Base-by-base conservation (phyloP, 2,797 vertebrate genomes). In the Pagetopsis macropterus region DNA sequence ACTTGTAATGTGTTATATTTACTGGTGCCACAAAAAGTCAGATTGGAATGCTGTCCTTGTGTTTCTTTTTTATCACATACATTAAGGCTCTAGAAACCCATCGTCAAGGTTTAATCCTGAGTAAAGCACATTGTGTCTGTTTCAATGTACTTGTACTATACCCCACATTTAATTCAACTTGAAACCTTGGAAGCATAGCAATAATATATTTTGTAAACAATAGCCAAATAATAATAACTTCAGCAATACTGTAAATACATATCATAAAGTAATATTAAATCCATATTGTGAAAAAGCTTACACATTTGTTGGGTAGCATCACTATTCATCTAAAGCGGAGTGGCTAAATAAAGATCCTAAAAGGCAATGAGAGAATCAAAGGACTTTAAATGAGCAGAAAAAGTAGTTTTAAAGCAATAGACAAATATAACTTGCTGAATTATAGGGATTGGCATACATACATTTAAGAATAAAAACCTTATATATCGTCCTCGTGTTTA, bases 1-100 rank as follows among this genome's bases (percentile, higher is more conserved):
- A 33, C 12, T 48, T 27, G n/a, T 43, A 60, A 65, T 48, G 15
- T 56, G 9, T 55, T 46, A 17, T 4, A 64, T 70, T 63, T 44
- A 23, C n/a, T 41, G 5, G 23, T 37, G 37, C 19, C 7, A 60
- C 33, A 37, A 37, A 37, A 37, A 37, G 33, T 37, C 33, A 37
- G 33, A 37, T 37, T 9, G 33, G 33, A 37, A 37, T 37, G 8
- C 33, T 37, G 33, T 37, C 33, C 33, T 37, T 37, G 33, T 37
- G 6, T 37, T 37, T 37, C 33, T 9, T 37, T 37, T 37, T 37
- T 37, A 37, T 37, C 33, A 37, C 33, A 7, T 37, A 37, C 33
- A 37, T 37, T 37, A 37, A 37, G 33, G 33, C 33, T 37, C 33
- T 9, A 37, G 33, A 37, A 37, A 37, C 33, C 8, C 33, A 37